Evolutionary conservation across 1,140 invertebrate genomes (phyloP), one percentile per base, ranked within the genome.

Genomic region (Protaetia brevitarsis): DNA sequence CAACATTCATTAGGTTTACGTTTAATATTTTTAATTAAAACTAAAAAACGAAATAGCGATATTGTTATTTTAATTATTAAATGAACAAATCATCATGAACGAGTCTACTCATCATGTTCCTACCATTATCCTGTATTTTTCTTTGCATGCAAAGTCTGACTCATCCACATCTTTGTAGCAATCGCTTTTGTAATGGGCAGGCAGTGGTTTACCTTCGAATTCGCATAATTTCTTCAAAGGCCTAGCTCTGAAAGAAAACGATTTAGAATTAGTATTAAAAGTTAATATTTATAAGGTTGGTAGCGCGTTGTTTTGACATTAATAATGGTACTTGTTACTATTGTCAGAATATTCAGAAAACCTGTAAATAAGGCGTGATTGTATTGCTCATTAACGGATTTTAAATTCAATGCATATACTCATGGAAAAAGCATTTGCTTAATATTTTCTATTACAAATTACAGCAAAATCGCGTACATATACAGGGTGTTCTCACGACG

Each of bases 161-260:
- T 93, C 90, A 73, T 93, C 90, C 7, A 92, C 85, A 75, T 93
- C 89, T 74, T 90, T 87, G 78, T 91, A 93, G 72, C 91, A 93
- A 73, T 92, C 91, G 30, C 87, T 88, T 76, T 89, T 89, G 79
- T 91, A 90, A 72, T 90, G 87, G 64, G 85, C 83, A 0, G 90
- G 90, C 61, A 91, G 78, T 19, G 83, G 81, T 63, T 83, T 83
- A 10, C 89, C 90, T 72, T 89, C 87, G 71, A 86, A 89, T 79
- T 93, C 89, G 71, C 90, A 93, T 1, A 93, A 80, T 76, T 87
- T 89, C 21, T 84, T 85, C 36, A 93, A 76, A 1, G 89, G 88
- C 68, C 86, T 83, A 0, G 90, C 84, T 69, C 85, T 84, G 30
- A 57, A 73, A 75, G 61, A 30, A 56, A 57, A 59, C 23, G 10